Conservation (phyloP, 2,797 vertebrate species). For the Chaetophractus vellerosus region DNA sequence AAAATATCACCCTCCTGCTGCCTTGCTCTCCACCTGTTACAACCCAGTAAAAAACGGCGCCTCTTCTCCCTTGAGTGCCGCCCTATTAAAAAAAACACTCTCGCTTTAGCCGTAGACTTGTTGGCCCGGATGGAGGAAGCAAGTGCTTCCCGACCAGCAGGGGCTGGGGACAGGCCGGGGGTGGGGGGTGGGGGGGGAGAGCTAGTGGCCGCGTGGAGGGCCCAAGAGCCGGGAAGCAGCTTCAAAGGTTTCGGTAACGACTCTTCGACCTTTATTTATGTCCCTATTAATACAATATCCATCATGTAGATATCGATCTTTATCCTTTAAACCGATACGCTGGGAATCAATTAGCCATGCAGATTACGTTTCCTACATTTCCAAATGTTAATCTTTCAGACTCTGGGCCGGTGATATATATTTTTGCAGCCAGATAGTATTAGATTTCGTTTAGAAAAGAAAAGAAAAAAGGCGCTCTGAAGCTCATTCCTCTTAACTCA, state of each 20-base stretch:
- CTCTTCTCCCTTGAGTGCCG: accelerated
- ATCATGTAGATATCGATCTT: constrained; percentile 93
- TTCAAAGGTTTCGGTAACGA: constrained; percentile 91
- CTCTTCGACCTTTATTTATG: constrained; percentile 92
- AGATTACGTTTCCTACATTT: constrained; percentile 95
- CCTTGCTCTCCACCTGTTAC: neutral
- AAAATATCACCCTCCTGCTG: neutral
- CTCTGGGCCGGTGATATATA: constrained; percentile 86
- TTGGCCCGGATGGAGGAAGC: neutral
- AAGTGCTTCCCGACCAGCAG: neutral
- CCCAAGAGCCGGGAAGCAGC: constrained; percentile 80
- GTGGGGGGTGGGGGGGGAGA: neutral
- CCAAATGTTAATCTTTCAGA: constrained; percentile 92
- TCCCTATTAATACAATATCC: constrained; percentile 95
- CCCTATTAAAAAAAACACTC: neutral
- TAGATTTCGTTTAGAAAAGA: constrained; percentile 89
- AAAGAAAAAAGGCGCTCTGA: constrained; percentile 59
- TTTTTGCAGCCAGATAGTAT: constrained; percentile 90
- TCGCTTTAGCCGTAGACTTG: neutral
- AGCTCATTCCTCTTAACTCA: constrained; percentile 86
- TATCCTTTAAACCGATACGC: constrained; percentile 94
- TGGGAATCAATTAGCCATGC: constrained; percentile 97
- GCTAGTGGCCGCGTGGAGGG: constrained; percentile 52
- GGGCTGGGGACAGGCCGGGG: neutral
- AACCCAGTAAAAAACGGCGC: neutral